Base-by-base conservation (phyloP, 2,888 invertebrate genomes). In the Anaspis maculata region DNA sequence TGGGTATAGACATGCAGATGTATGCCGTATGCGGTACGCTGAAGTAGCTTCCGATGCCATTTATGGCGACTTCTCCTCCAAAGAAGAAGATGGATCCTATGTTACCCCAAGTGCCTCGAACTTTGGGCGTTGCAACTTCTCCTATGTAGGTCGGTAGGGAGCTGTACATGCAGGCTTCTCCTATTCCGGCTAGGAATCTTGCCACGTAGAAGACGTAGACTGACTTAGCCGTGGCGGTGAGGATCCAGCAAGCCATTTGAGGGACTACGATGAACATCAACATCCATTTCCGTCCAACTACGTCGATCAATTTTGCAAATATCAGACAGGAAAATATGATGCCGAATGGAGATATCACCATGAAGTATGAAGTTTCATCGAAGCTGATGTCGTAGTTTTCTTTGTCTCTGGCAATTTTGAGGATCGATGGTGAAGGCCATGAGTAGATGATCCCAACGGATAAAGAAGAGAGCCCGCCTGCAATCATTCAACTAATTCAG, bases 61-160 rank as follows among this genome's bases (percentile, higher is more conserved):
- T 68, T 42, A 76, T 73, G 48, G 73, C 60, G 51, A 77, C 67
- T 57, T 76, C 72, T 43, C 78, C 78, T 51, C 72, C 60, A 25
- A 70, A 69, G 44, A 72, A 68, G 3, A 52, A 70, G 42, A 76
- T 62, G 12, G 76, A 73, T 47, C 73, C 71, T 44, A 74, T 71
- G 13, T 75, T 73, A n/a, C 78, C 77, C 32, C 79, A 68, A 31
- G 74, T 68, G 23, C 77, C 78, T 34, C 59, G 32, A 1, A 59
- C 45, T 32, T 45, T 45, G 2, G 59, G 57, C 6, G 49, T 46
- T 13, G 51, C 34, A 5, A 58, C 41, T 46, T 59, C 59, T 3
- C 52, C 52, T 2, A 56, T 41, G 30, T 57, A 59, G 28, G 48
- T 38, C 1, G 58, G 57, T 6, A 59, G 16, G 0, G 49, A 29